Conservation (phyloP, 2,797 vertebrate species). For the Tangara arthus region DNA sequence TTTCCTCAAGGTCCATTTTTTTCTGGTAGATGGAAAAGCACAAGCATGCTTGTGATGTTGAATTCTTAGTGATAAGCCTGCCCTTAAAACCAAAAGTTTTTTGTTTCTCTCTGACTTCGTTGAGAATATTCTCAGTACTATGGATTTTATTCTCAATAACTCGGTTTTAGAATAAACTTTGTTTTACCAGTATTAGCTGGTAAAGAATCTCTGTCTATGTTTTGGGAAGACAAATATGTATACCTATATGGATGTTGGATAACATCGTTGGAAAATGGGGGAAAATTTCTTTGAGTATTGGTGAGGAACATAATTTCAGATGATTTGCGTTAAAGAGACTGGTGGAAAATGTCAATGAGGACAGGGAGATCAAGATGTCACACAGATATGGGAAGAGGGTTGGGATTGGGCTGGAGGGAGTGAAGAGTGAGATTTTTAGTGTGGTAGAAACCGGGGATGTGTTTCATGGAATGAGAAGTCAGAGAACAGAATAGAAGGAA, state of each 20-base stretch:
- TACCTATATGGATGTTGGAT: background rate
- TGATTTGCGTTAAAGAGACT: background rate
- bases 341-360: background rate
- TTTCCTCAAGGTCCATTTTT: background rate
- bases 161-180: background rate
- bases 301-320: background rate
- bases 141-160: background rate
- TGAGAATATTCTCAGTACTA: background rate
- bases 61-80: background rate
- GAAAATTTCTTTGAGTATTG: background rate
- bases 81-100: background rate
- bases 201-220: background rate
- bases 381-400: rapidly evolving
- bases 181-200: background rate
- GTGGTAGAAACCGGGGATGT: background rate
- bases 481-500: background rate
- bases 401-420: background rate
- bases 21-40: background rate
- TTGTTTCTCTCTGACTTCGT: background rate
- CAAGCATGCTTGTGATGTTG: background rate
- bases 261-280: background rate
- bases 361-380: background rate
- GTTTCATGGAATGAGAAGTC: background rate
- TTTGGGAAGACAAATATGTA: background rate
- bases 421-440: background rate